Base-by-base conservation (phyloP, 2,888 invertebrate genomes). In the Phalera bucephala region DNA sequence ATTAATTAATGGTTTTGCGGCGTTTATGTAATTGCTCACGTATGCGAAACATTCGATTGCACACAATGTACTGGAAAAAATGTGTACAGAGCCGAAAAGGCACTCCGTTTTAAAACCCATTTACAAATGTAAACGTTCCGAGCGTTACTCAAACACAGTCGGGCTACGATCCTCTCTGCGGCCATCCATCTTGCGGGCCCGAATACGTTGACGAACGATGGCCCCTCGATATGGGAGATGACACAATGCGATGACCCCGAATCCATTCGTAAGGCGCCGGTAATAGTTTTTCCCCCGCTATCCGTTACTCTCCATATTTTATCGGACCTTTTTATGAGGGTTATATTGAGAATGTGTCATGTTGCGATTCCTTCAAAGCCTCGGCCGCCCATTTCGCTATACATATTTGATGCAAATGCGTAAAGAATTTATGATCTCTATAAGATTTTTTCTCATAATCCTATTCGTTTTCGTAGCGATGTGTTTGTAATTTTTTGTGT, bases 221-320 rank as follows among this genome's bases (percentile, higher is more conserved):
- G 65, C 69, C 66, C 71, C 64, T 59, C 75, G 80, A 82, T 81
- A 81, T 75, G 71, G 59, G 67, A 78, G 80, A 81, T 80, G 86
- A 81, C 80, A 80, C 85, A 82, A 82, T 76, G 73, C 74, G 81
- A 82, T 84, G 82, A 78, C 81, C 85, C 82, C 76, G 66, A 72
- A 78, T 76, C 79, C 72, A 76, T 80, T 80, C 73, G 64, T 64
- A 64, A 72, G 72, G 64, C 61, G 70, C 64, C 46, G 54, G 76
- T 80, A 80, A 80, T 80, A 80, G 80, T 79, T 80, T 78, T 71
- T 66, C 69, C 66, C 64, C 67, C 65, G 65, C 71, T 66, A 69
- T 70, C 70, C 67, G 68, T 68, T 68, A 62, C 72, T 80, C 72
- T 76, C 75, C 77, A 82, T 81, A 82, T 82, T 77, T 81, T 78